Base-by-base conservation (phyloP, 2,797 vertebrate genomes). In the Parauchenoglanis punctatus region DNA sequence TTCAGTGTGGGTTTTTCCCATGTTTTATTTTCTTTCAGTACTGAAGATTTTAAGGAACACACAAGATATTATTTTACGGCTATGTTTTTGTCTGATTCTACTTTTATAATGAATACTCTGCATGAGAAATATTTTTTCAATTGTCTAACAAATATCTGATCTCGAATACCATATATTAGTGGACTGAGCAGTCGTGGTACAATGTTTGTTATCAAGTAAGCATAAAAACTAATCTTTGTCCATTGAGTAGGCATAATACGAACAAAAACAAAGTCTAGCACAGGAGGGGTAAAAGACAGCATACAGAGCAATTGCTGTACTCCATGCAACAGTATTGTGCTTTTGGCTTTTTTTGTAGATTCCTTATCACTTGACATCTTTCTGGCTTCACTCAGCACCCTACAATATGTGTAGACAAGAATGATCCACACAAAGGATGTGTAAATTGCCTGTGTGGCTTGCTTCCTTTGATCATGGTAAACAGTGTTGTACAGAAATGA, bases 241-340 rank as follows among this genome's bases (percentile, higher is more conserved):
- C 83, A 40, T 0, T 85, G 4, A 0, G 0, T 12, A 2, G 93
- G 93, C 75, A 90, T 59, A 7, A 77, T 61, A 7, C 28, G 87
- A 0, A 12, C 77, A 44, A 63, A 67, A 0, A 28, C 15, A 4
- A 56, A 0, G 11, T 85, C 92, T 67, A 93, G 11, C 0, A 87
- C 1, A 46, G 93, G 91, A 23, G 83, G 5, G 4, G 90, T 25
- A 70, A 80, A 95, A 0, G 93, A 86, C 67, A 94, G 0, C 92
- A 93, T 90, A 86, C 90, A 93, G 49, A 95, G 59, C 61, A 94
- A 18, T 20, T 94, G 91, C 89, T 94, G 94, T 28, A 88, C 83
- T 1, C 91, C 93, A 20, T 95, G 93, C 72, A 95, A 89, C 82
- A 94, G 84, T 72, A 95, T 93, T 46, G 94, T 95, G 89, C 90